phyloP scores from a whole-genome alignment of 2,113 vertebrate species.

The Aix galericulata region DNA sequence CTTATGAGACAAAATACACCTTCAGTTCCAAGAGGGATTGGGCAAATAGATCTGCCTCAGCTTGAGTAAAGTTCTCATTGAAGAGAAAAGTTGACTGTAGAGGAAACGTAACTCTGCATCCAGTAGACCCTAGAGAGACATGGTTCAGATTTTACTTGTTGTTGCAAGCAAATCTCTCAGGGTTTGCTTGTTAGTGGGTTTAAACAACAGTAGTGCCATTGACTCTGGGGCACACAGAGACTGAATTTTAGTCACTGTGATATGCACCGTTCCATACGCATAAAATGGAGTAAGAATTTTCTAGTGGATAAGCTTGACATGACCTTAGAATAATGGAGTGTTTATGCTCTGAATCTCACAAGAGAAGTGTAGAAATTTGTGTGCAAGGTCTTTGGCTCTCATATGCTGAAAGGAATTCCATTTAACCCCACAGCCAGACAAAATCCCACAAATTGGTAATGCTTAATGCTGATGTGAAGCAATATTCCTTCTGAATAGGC shows the following conservation, averaged over 20 bases:
- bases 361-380: background rate
- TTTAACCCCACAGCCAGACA: background rate
- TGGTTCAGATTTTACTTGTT: background rate
- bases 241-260: background rate
- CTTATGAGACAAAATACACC: background rate
- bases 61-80: background rate
- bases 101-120: background rate
- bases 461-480: background rate
- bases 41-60: background rate
- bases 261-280: fast-evolving
- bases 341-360: background rate
- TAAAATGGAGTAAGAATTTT: background rate
- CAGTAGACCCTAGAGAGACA: background rate
- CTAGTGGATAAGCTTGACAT: background rate
- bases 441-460: background rate
- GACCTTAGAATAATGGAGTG: background rate
- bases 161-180: background rate
- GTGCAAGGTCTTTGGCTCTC: background rate
- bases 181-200: background rate
- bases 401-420: background rate
- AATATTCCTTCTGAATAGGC: background rate
- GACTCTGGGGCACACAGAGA: background rate
- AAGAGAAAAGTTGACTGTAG: background rate
- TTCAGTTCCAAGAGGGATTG: background rate
- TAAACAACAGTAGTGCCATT: background rate